Evolutionary conservation across 2,888 invertebrate species (phyloP).

Genomic region (Maniola hyperantus): DNA sequence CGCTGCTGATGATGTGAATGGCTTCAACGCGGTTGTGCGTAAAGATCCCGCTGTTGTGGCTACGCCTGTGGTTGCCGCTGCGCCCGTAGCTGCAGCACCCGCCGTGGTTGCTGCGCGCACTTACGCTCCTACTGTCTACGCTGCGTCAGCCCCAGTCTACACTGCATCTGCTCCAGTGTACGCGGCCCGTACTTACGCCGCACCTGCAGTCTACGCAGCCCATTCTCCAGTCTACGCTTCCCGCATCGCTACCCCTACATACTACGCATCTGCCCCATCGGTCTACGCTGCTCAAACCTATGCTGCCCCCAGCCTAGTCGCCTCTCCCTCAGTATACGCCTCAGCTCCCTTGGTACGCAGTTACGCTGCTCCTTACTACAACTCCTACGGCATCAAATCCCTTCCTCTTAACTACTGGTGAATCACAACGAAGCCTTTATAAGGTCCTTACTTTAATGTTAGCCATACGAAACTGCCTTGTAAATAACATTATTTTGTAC

Average conservation of each 20-base stretch:
- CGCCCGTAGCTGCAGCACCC: slow-evolving; percentile 48
- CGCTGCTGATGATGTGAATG: slow-evolving; percentile 80
- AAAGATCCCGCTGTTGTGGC: slow-evolving; percentile 73
- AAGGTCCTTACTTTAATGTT: slow-evolving; percentile 20
- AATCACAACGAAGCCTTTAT: slow-evolving; percentile 22
- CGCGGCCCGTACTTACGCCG: slow-evolving; percentile 35
- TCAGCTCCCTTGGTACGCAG: slow-evolving; percentile 36
- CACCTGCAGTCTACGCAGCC: slow-evolving; percentile 43
- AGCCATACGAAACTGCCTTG: slow-evolving; percentile 33
- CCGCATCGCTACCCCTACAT: slow-evolving; percentile 23
- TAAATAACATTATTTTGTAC: slow-evolving; percentile 39
- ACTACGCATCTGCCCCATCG: slow-evolving; percentile 31
- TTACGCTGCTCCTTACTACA: slow-evolving; percentile 33
- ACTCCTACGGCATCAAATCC: slow-evolving; percentile 31
- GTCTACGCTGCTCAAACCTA: slow-evolving; percentile 32
- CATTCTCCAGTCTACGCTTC: slow-evolving; percentile 36
- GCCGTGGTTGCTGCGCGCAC: slow-evolving; percentile 42
- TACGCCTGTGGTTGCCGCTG: slow-evolving; percentile 56
- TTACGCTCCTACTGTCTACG: slow-evolving; percentile 39
- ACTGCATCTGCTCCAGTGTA: slow-evolving; percentile 42
- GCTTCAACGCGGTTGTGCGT: slow-evolving; percentile 83
- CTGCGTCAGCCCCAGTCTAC: slow-evolving; percentile 41
- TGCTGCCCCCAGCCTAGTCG: slow-evolving; percentile 35
- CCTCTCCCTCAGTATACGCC: slow-evolving; percentile 40
- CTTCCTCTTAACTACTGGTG: slow-evolving; percentile 37